Evolutionary conservation across 2,888 invertebrate species (phyloP).

Genomic region (Morinoia aosen): DNA sequence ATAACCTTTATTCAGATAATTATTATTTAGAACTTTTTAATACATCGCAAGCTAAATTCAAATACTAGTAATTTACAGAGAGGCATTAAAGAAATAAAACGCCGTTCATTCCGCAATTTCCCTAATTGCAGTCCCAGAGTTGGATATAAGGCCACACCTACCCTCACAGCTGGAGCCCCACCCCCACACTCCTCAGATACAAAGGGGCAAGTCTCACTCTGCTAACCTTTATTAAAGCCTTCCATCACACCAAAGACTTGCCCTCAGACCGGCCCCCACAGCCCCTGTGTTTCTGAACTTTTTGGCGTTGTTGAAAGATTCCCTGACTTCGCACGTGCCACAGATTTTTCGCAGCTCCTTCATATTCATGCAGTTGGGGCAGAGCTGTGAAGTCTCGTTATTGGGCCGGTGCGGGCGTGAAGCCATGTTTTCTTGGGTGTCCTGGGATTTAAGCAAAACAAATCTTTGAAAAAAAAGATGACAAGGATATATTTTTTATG

Average conservation of each 20-base stretch:
- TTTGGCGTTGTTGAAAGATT: background rate
- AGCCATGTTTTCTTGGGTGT: background rate
- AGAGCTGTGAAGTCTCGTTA: background rate
- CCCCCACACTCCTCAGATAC: background rate
- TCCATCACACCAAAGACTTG: background rate
- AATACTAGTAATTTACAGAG: too few species aligned
- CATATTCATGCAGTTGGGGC: background rate
- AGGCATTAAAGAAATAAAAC: too few species aligned
- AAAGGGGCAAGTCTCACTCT: background rate
- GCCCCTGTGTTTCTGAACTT: background rate
- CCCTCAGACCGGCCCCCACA: background rate
- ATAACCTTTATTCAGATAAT: too few species aligned
- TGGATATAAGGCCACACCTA: background rate
- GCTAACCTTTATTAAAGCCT: conserved; percentile 2
- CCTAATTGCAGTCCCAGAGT: background rate
- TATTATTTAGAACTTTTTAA: too few species aligned
- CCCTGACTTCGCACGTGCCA: background rate
- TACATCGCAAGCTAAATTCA: too few species aligned
- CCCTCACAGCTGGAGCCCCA: background rate
- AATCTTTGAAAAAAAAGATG: too few species aligned
- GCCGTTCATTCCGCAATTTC: background rate
- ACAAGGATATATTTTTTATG: too few species aligned
- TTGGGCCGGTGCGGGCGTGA: background rate
- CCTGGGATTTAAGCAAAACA: background rate
- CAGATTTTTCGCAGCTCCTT: background rate